Base-by-base conservation (phyloP, 2,113 vertebrate species). In the Gavialis gangeticus region DNA sequence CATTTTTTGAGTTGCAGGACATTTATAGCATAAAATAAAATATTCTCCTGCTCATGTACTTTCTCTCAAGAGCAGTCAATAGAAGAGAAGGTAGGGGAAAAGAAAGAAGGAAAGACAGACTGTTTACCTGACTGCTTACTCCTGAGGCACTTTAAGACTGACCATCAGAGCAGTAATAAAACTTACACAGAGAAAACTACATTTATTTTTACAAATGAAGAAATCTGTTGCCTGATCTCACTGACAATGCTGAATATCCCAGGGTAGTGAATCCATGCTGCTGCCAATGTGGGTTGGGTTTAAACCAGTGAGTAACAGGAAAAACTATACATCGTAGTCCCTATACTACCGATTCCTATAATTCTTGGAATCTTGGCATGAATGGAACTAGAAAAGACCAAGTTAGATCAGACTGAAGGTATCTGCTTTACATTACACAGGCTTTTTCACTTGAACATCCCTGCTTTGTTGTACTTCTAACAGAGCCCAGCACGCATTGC, bases 381-480 rank as follows among this genome's bases (percentile, higher is more conserved):
- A 73, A 66, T 57, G 12, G n/a, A 17, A 64, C 16, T 57, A 37
- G 37, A 87, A 76, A 95, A 5, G 17, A 60, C 63, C 46, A 59
- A 77, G n/a, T 24, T 21, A 81, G 16, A 63, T 79, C 84, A 79
- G 60, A 91, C 84, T 88, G 67, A 25, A 46, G 46, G n/a, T 80
- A 27, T 17, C 58, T 91, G 54, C 59, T 66, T 90, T n/a, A 24
- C 69, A 22, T 79, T 57, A 75, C 12, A 57, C 2, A 28, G 13
- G 66, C 87, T 73, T 12, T 58, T 90, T 82, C 28, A 12, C 77
- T 80, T 85, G 34, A 94, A 57, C 14, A 82, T 55, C 87, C 73
- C 63, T 76, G 13, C 30, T 63, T 75, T 28, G 22, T 55, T 88
- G 64, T 85, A 58, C 2, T 0, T 57, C 17, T 3, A 79, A 59